Evolutionary conservation across 30 jellyfish, hydroid and myxozoan species (phyloP).

Genomic region (Kudoa iwatai): DNA sequence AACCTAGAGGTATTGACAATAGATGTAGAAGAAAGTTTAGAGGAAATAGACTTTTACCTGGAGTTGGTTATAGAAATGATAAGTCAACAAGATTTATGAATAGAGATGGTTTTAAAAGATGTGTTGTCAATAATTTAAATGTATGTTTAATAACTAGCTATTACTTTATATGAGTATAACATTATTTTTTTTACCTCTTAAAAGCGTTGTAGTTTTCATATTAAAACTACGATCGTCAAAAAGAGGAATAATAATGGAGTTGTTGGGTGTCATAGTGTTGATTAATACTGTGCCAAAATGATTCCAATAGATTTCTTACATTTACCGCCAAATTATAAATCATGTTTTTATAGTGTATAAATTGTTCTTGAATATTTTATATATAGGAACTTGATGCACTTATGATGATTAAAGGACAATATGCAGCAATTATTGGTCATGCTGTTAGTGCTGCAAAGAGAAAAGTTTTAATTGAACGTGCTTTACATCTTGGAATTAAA

Average conservation of each 20-base stretch:
- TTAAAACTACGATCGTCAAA: no score
- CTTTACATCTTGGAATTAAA: constrained; percentile 38
- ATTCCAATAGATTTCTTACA: no score
- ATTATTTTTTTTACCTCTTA: no score
- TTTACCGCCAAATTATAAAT: no score
- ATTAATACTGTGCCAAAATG: no score
- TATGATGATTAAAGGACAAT: constrained; percentile 38
- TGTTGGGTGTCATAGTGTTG: no score
- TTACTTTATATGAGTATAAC: no score
- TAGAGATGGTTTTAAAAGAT: constrained; percentile 85
- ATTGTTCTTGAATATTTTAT: no score
- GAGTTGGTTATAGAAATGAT: constrained; percentile 63
- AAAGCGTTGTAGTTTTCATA: no score
- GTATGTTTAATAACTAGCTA: no score
- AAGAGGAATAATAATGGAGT: no score
- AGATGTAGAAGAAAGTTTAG: constrained; percentile 41
- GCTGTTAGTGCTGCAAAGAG: constrained; percentile 38
- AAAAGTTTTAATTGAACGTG: constrained; percentile 66
- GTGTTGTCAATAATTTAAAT: constrained; percentile 38
- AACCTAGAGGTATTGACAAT: constrained; percentile 88
- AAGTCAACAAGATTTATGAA: constrained; percentile 36
- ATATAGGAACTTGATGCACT: constrained; percentile 47
- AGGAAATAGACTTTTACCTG: constrained; percentile 67
- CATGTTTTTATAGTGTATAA: no score
- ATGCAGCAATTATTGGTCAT: constrained; percentile 79